These are phyloP conservation scores for Thinocorus orbignyianus DNA, from an alignment of 2,113 vertebrate species.

Conservation along the genomic window DNA sequence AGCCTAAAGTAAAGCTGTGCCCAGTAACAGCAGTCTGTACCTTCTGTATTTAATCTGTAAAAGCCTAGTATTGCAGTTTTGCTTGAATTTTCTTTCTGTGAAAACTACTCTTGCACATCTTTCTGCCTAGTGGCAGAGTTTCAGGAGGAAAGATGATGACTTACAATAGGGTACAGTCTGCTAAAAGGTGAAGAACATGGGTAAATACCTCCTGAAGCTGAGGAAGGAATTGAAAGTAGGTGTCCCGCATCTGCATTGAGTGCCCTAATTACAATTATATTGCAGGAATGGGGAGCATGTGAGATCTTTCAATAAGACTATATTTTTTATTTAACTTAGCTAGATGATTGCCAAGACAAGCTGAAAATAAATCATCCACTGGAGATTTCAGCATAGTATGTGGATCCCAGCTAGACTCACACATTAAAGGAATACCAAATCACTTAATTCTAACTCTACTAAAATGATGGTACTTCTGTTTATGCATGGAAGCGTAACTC, in stretches of 20 bases:
- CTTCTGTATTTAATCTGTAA: neutral
- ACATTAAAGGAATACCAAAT: neutral
- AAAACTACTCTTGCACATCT: neutral
- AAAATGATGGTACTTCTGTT: neutral
- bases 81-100: neutral
- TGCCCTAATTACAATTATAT: neutral
- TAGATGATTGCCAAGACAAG: neutral
- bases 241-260: neutral
- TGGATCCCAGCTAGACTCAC: neutral
- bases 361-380: neutral
- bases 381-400: neutral
- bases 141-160: neutral
- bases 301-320: neutral
- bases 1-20: neutral
- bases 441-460: neutral
- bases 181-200: neutral
- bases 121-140: neutral
- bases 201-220: neutral
- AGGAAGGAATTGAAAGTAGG: neutral
- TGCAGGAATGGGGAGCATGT: neutral
- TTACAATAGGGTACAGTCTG: neutral
- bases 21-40: neutral
- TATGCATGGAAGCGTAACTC: neutral
- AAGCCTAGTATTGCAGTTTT: neutral
- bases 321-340: neutral